Conservation (phyloP, 2,113 vertebrate species). For the Oostethus manadensis region DNA sequence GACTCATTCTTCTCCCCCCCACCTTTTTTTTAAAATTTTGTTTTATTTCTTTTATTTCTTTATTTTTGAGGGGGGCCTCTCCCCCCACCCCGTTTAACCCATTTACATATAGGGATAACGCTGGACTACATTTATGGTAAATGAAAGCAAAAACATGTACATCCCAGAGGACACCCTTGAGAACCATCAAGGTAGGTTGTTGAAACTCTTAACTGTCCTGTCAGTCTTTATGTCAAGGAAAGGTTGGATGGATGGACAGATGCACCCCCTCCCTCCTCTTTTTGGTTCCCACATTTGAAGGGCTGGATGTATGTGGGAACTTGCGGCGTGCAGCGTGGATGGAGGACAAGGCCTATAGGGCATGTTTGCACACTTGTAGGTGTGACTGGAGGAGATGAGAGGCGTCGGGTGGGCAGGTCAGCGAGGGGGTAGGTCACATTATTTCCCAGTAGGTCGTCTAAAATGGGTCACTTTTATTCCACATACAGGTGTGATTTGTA, state of each 20-base stretch:
- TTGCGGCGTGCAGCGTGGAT: conserved; percentile 28
- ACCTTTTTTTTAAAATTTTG: neutral
- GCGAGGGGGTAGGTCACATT: neutral
- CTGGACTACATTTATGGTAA: conserved; percentile 72
- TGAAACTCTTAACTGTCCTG: conserved; percentile 36
- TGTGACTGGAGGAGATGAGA: conserved; percentile 33
- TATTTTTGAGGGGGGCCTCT: conserved; percentile 53
- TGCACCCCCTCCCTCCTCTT: neutral
- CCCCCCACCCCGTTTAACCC: conserved; percentile 22
- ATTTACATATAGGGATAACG: conserved; percentile 65
- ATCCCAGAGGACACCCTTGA: conserved; percentile 73
- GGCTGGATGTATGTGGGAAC: conserved; percentile 41
- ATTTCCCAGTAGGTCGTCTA: conserved; percentile 13
- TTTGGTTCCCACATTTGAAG: conserved; percentile 2
- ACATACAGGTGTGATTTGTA: neutral
- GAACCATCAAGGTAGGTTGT: conserved; percentile 71
- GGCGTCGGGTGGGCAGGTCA: conserved; percentile 36
- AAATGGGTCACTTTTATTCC: neutral
- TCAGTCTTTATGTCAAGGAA: neutral
- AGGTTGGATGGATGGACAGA: neutral
- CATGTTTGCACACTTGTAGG: conserved; percentile 40
- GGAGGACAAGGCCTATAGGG: conserved; percentile 29
- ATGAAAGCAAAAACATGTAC: conserved; percentile 75
- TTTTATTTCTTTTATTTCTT: conserved; percentile 43
- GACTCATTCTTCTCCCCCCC: conserved; percentile 28